phyloP scores from a whole-genome alignment of 2,888 invertebrate genomes.

The Hoplodrina ambigua region DNA sequence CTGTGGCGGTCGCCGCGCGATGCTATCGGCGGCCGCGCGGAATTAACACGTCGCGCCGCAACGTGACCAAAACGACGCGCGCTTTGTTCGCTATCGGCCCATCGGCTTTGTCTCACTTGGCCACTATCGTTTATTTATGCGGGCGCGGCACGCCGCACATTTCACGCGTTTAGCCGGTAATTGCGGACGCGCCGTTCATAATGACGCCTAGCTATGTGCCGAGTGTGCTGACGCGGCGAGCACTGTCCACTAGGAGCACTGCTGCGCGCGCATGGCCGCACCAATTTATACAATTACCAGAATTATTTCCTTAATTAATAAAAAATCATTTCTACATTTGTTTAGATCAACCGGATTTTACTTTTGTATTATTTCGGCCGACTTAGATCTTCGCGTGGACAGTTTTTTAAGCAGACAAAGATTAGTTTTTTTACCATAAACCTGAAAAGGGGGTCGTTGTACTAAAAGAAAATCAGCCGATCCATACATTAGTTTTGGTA shows the following conservation, averaged over 20 bases:
- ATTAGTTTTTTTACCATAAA: too few relatives aligned
- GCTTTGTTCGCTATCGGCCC: constrained; percentile 70
- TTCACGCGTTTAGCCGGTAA: constrained; percentile 59
- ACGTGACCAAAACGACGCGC: constrained; percentile 63
- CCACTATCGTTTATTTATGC: constrained; percentile 65
- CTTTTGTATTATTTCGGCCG: too few relatives aligned
- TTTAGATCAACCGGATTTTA: too few relatives aligned
- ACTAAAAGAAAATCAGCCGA: too few relatives aligned
- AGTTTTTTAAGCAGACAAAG: too few relatives aligned
- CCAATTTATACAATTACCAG: too few relatives aligned
- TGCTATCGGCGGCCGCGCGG: constrained; percentile 63
- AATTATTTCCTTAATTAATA: background rate
- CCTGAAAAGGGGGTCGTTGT: too few relatives aligned
- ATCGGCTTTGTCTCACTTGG: constrained; percentile 65
- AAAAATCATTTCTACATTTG: too few relatives aligned
- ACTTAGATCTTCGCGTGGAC: too few relatives aligned
- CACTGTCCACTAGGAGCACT: too few relatives aligned
- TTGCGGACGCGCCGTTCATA: constrained; percentile 52
- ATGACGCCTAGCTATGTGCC: constrained; percentile 40
- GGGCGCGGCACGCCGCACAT: constrained; percentile 46
- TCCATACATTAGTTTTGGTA: too few relatives aligned
- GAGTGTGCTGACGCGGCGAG: constrained; percentile 13
- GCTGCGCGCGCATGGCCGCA: too few relatives aligned
- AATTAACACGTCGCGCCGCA: constrained; percentile 72
- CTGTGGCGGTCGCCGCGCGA: constrained; percentile 61